Base-by-base conservation (phyloP, 2,113 vertebrate genomes). In the Genyomyrus donnyi region DNA sequence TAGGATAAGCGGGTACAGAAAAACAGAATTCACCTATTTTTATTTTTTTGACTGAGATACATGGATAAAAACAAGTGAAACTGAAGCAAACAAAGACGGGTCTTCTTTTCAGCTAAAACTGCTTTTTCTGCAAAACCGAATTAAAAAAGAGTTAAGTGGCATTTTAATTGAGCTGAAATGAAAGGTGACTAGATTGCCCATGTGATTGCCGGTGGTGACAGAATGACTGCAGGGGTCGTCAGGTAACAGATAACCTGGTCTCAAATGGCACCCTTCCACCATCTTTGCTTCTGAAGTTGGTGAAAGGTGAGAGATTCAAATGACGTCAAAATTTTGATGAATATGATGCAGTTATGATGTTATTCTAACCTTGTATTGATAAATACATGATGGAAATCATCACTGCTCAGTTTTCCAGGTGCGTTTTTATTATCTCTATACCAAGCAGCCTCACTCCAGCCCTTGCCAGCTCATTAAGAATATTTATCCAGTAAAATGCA, bases 361-460 rank as follows among this genome's bases (percentile, higher is more conserved):
- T 42, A 83, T 83, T 74, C 66, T 74, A 35, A 15, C 27, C 27
- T 74, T 35, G 10, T 74, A 74, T 35, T 31, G 66, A 74, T 74
- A 35, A 74, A 74, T 17, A 17, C 39, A 83, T 83, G 11, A 39
- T 83, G 17, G 35, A 83, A 45, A 1, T 83, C 6, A 46, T 83
- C 35, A 42, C 15, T 84, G 39, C 39, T 46, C 42, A 48, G 17
- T 8, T 48, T 46, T 42, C 80, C 80, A 42, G 2, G 15, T 24
- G 48, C 27, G 3, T n/a, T 83, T 53, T 56, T 87, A 35, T 88
- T 77, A 85, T 92, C 89, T 89, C 83, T 90, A 66, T 50, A 77
- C 35, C 6, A 86, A 53, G 88, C 35, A 46, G 24, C 90, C 77
- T 87, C 80, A 27, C 53, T 91, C 45, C 88, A 35, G 88, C 9